Evolutionary conservation across 1,140 invertebrate species (phyloP).

Genomic region (Zaprionus ornatus): DNA sequence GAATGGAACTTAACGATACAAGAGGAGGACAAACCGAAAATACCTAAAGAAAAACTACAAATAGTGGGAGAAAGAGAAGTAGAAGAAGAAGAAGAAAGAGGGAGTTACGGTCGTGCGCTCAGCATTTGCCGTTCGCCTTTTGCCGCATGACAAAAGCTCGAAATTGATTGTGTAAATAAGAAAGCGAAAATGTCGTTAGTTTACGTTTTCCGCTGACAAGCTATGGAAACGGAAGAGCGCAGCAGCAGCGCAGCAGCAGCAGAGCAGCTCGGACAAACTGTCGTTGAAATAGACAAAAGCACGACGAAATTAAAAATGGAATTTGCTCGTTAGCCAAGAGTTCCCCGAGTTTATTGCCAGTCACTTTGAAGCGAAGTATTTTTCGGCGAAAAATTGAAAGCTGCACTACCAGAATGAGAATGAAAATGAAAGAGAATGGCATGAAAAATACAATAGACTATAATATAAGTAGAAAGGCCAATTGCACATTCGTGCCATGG

Average conservation of each 20-base stretch:
- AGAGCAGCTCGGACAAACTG: constrained; percentile 34
- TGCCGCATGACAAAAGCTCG: constrained; percentile 68
- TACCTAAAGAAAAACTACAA: constrained; percentile 8
- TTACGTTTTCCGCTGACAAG: constrained; percentile 81
- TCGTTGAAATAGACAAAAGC: constrained; percentile 45
- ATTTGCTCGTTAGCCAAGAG: constrained; percentile 70
- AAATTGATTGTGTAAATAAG: constrained; percentile 82
- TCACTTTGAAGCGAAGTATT: constrained; percentile 65
- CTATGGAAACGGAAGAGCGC: constrained; percentile 46
- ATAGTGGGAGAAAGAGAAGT: neutral
- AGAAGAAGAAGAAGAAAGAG: constrained; percentile 30
- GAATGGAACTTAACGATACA: constrained; percentile 55
- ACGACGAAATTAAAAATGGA: constrained; percentile 73
- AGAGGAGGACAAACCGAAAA: constrained; percentile 33
- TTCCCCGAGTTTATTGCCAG: constrained; percentile 66
- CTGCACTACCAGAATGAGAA: constrained; percentile 15
- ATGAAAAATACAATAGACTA: neutral
- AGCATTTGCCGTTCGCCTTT: constrained; percentile 54
- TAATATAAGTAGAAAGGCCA: constrained; percentile 4
- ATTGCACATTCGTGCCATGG: neutral
- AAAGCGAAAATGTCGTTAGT: constrained; percentile 80
- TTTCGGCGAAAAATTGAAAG: constrained; percentile 62
- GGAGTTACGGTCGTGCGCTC: constrained; percentile 37
- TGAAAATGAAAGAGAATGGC: constrained; percentile 9
- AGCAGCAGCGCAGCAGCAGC: constrained; percentile 9